Conservation (phyloP, 1,140 invertebrate genomes). For the Caenorhabditis inopinata region DNA sequence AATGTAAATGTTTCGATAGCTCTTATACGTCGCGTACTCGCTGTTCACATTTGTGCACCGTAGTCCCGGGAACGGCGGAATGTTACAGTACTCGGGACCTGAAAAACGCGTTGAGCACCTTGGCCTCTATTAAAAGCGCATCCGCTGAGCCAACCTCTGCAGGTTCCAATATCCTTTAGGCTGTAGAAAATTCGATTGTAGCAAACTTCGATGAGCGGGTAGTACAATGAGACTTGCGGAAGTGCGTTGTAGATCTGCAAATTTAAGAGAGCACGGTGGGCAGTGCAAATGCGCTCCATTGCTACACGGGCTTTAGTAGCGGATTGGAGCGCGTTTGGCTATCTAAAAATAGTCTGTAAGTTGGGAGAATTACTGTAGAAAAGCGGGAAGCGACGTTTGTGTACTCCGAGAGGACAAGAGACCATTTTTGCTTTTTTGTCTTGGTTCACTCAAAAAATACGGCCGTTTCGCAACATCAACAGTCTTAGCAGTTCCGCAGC, state of each 20-base stretch:
- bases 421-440: no score
- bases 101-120: not conserved
- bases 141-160: not conserved
- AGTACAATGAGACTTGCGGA: slow-evolving; percentile 49
- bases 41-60: slow-evolving; percentile 30
- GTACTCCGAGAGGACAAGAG: no score
- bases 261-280: no score
- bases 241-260: slow-evolving; percentile 33
- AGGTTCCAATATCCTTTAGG: slow-evolving; percentile 8
- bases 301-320: no score
- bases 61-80: slow-evolving; percentile 36
- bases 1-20: slow-evolving; percentile 33
- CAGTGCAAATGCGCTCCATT: no score
- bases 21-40: slow-evolving; percentile 19
- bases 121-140: not conserved
- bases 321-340: no score
- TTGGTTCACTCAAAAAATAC: no score
- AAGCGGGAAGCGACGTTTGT: no score
- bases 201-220: slow-evolving; percentile 56
- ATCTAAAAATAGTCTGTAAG: no score
- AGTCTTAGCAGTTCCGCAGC: no score
- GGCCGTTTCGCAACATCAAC: no score
- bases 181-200: slow-evolving; percentile 61
- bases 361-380: no score
- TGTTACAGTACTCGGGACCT: slow-evolving; percentile 36